phyloP scores from a whole-genome alignment of 1,140 invertebrate species.

The Ostrea denselamellosa region DNA sequence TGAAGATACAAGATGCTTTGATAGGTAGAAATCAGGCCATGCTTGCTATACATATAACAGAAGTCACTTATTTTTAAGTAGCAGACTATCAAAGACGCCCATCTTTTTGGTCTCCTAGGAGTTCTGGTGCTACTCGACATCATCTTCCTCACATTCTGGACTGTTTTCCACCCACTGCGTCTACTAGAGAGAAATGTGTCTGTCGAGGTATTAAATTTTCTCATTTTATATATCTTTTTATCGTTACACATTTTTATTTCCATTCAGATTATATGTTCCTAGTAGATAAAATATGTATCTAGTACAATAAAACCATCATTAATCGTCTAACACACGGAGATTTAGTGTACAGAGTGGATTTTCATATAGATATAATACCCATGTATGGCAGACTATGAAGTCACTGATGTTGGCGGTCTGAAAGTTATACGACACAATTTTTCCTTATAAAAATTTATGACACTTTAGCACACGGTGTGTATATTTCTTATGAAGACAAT shows the following conservation, averaged over 20 bases:
- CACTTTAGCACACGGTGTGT: no score
- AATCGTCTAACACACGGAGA: neutral
- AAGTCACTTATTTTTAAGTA: neutral
- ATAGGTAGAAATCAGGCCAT: neutral
- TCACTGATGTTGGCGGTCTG: no score
- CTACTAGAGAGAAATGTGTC: neutral
- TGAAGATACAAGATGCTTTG: neutral
- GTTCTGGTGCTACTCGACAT: constrained; percentile 52
- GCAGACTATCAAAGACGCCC: constrained; percentile 55
- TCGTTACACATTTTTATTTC: neutral
- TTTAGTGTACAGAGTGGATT: neutral
- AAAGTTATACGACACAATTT: no score
- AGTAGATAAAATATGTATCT: no score
- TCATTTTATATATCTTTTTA: neutral
- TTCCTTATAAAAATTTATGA: no score
- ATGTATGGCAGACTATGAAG: no score
- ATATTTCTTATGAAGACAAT: neutral
- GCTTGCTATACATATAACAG: no score
- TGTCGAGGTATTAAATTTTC: constrained; percentile 46
- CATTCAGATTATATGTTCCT: no score
- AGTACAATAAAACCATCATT: no score
- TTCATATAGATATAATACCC: neutral
- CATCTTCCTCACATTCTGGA: constrained; percentile 54
- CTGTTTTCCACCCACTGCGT: constrained; percentile 45
- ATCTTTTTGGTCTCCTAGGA: constrained; percentile 51